Conservation (phyloP, 2,888 invertebrate genomes). For the Vesta saturnalis region DNA sequence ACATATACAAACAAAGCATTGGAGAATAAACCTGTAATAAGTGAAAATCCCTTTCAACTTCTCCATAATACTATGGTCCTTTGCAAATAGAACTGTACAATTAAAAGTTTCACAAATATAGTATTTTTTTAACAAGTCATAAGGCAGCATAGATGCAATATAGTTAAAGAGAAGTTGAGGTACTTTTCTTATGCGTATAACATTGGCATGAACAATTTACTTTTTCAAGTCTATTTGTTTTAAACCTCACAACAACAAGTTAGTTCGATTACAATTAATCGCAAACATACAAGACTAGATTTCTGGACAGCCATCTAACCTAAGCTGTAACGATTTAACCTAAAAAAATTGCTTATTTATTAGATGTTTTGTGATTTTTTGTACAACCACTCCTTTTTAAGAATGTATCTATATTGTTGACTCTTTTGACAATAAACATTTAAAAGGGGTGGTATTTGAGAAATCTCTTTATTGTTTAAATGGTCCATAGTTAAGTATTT, state of each 20-base stretch:
- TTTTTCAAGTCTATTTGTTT: slow-evolving; percentile 1
- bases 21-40: slow-evolving; percentile 51
- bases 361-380: background rate
- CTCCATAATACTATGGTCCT: slow-evolving; percentile 20
- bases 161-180: slow-evolving; percentile 22
- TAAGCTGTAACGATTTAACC: slow-evolving; percentile 37
- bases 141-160: slow-evolving; percentile 32
- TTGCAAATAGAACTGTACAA: slow-evolving; percentile 23
- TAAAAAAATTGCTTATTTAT: slow-evolving; percentile 18
- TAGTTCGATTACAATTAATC: slow-evolving; percentile 28
- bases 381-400: background rate
- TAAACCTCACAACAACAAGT: background rate
- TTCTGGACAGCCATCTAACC: slow-evolving; percentile 57
- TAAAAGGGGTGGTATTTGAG: background rate
- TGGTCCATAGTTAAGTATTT: slow-evolving; percentile 23
- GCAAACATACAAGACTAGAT: slow-evolving; percentile 60
- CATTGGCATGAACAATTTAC: slow-evolving; percentile 18
- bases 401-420: no score
- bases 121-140: slow-evolving; percentile 26
- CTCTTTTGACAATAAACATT: no score
- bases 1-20: slow-evolving; percentile 62
- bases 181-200: slow-evolving; percentile 19
- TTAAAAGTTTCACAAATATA: slow-evolving; percentile 24
- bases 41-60: slow-evolving; percentile 27
- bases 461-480: background rate